These are phyloP conservation scores for Vicugna pacos DNA, from an alignment of 2,113 vertebrate species.

Conservation along the genomic window DNA sequence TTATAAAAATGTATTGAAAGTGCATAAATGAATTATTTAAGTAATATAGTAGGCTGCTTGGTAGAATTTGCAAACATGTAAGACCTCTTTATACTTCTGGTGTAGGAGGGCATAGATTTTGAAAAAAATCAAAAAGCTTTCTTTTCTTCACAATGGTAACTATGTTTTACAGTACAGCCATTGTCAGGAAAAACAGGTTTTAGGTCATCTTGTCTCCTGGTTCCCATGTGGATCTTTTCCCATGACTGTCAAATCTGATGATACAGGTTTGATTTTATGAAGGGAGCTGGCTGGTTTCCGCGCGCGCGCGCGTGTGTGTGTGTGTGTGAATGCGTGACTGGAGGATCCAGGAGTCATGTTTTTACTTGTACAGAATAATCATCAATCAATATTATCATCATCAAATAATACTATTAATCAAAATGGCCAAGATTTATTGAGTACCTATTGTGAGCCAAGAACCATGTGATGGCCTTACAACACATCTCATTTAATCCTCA, in stretches of 20 bases:
- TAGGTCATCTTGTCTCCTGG: background rate
- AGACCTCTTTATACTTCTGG: background rate
- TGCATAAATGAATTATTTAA: conserved; percentile 32
- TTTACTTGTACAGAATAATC: background rate
- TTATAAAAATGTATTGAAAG: conserved; percentile 26
- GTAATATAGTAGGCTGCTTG: background rate
- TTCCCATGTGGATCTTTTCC: background rate
- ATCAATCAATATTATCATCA: background rate
- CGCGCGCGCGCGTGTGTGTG: background rate
- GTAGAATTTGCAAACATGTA: background rate
- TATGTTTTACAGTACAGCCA: background rate
- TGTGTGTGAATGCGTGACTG: background rate
- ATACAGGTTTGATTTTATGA: background rate
- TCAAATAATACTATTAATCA: conserved; percentile 23
- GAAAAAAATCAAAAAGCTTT: background rate
- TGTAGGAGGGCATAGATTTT: background rate
- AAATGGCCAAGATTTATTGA: conserved; percentile 3
- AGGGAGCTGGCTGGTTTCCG: background rate
- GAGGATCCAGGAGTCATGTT: background rate
- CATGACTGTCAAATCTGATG: background rate
- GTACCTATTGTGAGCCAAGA: background rate
- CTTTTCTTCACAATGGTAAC: background rate
- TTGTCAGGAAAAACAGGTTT: background rate
- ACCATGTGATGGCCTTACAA: background rate
- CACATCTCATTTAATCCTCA: background rate